Evolutionary conservation across 2,797 vertebrate species (phyloP), one percentile per base, ranked within the genome.

Genomic region (Platyrinchus mystaceus): DNA sequence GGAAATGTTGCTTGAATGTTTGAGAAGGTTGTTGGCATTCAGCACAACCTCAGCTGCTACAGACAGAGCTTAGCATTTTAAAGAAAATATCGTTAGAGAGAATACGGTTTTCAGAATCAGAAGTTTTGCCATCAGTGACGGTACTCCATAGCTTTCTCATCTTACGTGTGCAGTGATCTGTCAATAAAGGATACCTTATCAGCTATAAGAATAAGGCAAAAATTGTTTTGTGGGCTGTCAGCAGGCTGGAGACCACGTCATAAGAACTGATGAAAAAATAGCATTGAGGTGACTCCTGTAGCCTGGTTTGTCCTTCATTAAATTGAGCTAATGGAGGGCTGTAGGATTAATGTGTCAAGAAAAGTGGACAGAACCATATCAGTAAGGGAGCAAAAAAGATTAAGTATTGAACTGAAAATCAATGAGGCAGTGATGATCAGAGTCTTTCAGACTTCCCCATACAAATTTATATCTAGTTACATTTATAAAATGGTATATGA

Each of bases 261-360:
- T 82, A 77, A 81, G 44, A 90, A 73, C 52, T 80, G 85, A 84
- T 93, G 86, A 49, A 88, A 93, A 93, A 94, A 50, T 60, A 79
- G 28, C 63, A 34, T 76, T 94, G 92, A 94, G 81, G 79, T 95
- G 71, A 91, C 66, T 71, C 2, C 10, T 86, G 34, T 67, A 68
- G 63, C 75, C 62, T 90, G 43, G 44, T 92, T 95, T 93, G 89
- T 76, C 93, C 77, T 73, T 84, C 81, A 62, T 94, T 93, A 95
- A 89, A 87, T 66, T 92, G 89, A 89, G 39, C 84, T 87, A 39
- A 47, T 85, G 32, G 44, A 94, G 76, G 70, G 17, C 39, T 95
- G 30, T 36, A 78, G 68, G 59, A 89, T 93, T 92, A 94, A 92
- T 66, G 21, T 68, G 36, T 77, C 73, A 82, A 85, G 77, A 91